Evolutionary conservation across 2,113 vertebrate species (phyloP), one percentile per base, ranked within the genome.

Genomic region (Crotalus helleri): DNA sequence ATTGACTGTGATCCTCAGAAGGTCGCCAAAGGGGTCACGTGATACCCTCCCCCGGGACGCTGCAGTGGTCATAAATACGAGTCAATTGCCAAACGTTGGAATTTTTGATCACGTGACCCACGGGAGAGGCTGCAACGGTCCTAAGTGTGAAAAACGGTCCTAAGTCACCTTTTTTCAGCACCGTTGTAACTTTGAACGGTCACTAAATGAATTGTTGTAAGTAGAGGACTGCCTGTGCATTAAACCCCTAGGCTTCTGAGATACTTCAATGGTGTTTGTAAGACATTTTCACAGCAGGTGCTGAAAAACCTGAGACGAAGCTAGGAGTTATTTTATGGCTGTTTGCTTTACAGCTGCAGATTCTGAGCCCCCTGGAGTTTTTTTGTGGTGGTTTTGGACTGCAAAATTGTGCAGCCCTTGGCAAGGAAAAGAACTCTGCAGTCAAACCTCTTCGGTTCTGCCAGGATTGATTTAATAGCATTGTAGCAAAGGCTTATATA

Each of bases 401-500:
- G 95, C 96, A 96, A 94, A 94, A 94, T 95, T 95, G 94, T 91
- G 9, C 51, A 93, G 95, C 94, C 94, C 91, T 88, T 95, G 94
- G 92, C 95, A 94, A 59, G 49, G 4, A 15, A 44, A 61, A 94
- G 91, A 94, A 9, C 29, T 0, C 1, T 91, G 94, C 95, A 92
- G 95, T 94, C 95, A 95, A 94, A 57, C 91, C 96, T 92, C 91
- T 95, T 95, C 87, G 94, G 94, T 92, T 91, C 88, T 29, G 2
- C 95, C 93, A 95, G 95, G 95, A 96, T 95, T 97, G 95, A 95
- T 96, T 95, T 96, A 95, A 94, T 92, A 94, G 58, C 91, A 93
- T 93, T 91, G 53, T 3, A 53, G 90, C 81, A 91, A 92, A 93
- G 94, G 91, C 94, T 91, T 51, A 51, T 51, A 51, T 51, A 51